phyloP scores from a whole-genome alignment of 2,888 invertebrate species.

The Nomada fabriciana region DNA sequence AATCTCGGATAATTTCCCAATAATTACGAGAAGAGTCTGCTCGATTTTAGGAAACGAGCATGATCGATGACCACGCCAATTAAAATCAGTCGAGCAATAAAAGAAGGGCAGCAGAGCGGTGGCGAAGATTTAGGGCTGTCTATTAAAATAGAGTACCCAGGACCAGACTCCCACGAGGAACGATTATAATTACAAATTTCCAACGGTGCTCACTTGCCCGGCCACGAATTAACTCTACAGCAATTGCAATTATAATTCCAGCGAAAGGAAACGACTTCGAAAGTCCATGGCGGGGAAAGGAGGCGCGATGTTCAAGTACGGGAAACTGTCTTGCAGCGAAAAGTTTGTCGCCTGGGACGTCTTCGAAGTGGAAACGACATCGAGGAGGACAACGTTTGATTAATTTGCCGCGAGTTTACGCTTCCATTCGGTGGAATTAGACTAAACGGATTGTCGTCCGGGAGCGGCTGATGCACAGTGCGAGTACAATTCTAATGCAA shows the following conservation, averaged over 20 bases:
- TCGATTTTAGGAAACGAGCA: not conserved
- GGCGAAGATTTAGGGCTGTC: slow-evolving; percentile 33
- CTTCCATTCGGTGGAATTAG: slow-evolving; percentile 76
- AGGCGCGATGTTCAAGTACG: not conserved
- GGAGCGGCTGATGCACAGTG: slow-evolving; percentile 73
- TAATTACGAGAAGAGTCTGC: not conserved
- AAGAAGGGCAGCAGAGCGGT: slow-evolving; percentile 4
- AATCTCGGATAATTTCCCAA: not conserved
- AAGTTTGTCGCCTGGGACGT: slow-evolving; percentile 17
- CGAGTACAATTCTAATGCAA: slow-evolving; percentile 82
- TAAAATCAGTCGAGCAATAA: slow-evolving; percentile 24
- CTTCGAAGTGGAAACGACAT: not conserved
- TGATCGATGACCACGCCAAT: not conserved
- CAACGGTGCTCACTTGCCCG: not conserved
- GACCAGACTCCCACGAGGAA: slow-evolving; percentile 24
- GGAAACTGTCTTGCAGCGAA: not conserved
- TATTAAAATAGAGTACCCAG: slow-evolving; percentile 17
- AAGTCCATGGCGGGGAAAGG: slow-evolving; percentile 14
- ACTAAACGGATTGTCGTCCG: slow-evolving; percentile 81
- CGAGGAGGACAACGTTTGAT: slow-evolving; percentile 62
- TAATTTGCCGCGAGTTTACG: slow-evolving; percentile 70
- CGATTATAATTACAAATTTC: slow-evolving; percentile 58
- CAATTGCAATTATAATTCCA: slow-evolving; percentile 53
- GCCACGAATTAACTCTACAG: slow-evolving; percentile 40
- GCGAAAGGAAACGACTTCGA: slow-evolving; percentile 42